A percentile compares a stretch with the other conserved stretches of the same genome.
Evolutionary conservation across 1,140 invertebrate genomes (phyloP).

Genomic region (Drosophila subobscura): DNA sequence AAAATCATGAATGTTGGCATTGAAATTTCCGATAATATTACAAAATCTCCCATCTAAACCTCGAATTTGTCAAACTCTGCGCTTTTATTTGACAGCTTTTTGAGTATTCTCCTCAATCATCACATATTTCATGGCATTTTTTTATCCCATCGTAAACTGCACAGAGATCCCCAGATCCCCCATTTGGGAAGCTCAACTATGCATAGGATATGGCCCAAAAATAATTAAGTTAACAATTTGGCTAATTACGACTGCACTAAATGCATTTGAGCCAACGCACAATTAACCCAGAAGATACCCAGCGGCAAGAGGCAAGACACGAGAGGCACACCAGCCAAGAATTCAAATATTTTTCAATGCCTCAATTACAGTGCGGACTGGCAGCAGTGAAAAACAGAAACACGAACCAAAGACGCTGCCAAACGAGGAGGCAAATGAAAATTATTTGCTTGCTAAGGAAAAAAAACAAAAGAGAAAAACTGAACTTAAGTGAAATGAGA

Average conservation of each 20-base stretch:
- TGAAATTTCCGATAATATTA: too few relatives aligned
- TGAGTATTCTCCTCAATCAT: background rate
- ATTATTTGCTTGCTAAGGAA: slow-evolving; percentile 17
- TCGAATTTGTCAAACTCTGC: background rate
- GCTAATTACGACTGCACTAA: slow-evolving; percentile 47
- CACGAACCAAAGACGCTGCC: too few relatives aligned
- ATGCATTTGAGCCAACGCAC: slow-evolving; percentile 41
- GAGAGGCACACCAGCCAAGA: slow-evolving; percentile 25
- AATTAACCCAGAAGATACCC: slow-evolving; percentile 29
- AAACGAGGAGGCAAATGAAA: slow-evolving; percentile 7
- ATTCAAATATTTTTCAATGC: slow-evolving; percentile 45
- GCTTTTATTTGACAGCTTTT: slow-evolving; percentile 22
- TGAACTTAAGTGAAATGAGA: slow-evolving; percentile 1
- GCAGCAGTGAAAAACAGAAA: background rate
- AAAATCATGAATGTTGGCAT: too few relatives aligned
- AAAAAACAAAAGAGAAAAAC: background rate
- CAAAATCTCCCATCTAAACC: too few relatives aligned
- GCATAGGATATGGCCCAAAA: slow-evolving; percentile 23
- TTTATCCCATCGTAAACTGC: too few relatives aligned
- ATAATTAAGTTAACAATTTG: slow-evolving; percentile 53
- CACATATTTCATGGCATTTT: too few relatives aligned
- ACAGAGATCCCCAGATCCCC: too few relatives aligned
- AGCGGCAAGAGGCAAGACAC: background rate
- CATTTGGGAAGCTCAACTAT: slow-evolving; percentile 7
- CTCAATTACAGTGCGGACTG: slow-evolving; percentile 38